phyloP scores from a whole-genome alignment of 2,113 vertebrate species.

The Machaerirhynchus nigripectus region DNA sequence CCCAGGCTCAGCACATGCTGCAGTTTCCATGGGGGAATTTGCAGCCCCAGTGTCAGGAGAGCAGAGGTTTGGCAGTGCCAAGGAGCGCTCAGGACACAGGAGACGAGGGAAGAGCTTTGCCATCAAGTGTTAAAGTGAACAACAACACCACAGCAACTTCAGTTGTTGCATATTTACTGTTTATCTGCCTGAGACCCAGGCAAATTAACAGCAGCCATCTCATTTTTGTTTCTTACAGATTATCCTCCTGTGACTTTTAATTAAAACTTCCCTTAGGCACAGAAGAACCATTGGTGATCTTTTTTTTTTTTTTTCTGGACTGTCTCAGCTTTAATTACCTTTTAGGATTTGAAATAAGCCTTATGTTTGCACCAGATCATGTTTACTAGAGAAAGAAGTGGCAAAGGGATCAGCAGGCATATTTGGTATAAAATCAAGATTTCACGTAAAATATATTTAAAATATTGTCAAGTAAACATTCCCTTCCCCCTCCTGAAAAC shows the following conservation, averaged over 20 bases:
- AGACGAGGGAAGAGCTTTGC: not conserved
- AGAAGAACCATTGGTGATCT: not conserved
- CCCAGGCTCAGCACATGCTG: not conserved
- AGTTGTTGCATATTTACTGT: not conserved
- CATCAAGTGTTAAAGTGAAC: not conserved
- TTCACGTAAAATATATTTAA: not conserved
- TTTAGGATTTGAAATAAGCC: slow-evolving; percentile 26
- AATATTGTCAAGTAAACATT: not conserved
- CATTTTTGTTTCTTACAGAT: slow-evolving; percentile 35
- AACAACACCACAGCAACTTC: not conserved
- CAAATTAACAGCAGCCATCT: slow-evolving; percentile 26
- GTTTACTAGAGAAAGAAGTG: not conserved
- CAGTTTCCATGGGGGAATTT: not conserved
- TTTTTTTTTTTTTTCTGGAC: not conserved
- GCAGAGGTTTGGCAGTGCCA: not conserved
- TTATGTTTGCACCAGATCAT: not conserved
- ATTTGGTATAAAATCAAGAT: not conserved
- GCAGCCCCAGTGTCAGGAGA: fast-evolving
- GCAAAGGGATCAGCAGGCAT: not conserved
- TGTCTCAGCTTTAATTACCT: slow-evolving; percentile 51
- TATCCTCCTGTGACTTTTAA: slow-evolving; percentile 51
- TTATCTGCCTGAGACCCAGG: not conserved
- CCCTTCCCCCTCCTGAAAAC: not conserved
- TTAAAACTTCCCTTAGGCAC: slow-evolving; percentile 54
- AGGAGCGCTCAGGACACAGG: not conserved